Percentiles rank a stretch among this genome's conserved stretches.
phyloP scores from a whole-genome alignment of 1,140 invertebrate genomes.

The Drosophila nebulosa region DNA sequence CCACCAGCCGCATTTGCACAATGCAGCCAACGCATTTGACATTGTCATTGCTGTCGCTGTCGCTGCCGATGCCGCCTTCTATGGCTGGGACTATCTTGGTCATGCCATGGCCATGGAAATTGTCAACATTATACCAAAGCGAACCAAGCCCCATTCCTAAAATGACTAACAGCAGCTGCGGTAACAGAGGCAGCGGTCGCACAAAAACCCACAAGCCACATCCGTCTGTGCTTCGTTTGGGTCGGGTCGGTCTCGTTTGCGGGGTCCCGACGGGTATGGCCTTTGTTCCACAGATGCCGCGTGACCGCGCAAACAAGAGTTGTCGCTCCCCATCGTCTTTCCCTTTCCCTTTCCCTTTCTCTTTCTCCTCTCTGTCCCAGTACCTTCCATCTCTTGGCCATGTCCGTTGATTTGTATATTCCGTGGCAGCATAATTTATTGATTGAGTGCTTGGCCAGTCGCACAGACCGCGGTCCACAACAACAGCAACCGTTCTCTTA shows the following conservation, averaged over 20 bases:
- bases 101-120: slow-evolving; percentile 41
- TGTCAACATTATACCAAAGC: slow-evolving; percentile 35
- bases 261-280: slow-evolving; percentile 27
- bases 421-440: slow-evolving; percentile 77
- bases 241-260: slow-evolving; percentile 12
- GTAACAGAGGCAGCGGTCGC: slow-evolving; percentile 32
- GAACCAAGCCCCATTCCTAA: slow-evolving; percentile 27
- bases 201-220: slow-evolving; percentile 72
- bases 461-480: slow-evolving; percentile 15
- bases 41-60: slow-evolving; percentile 44
- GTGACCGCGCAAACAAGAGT: slow-evolving; percentile 67
- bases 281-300: slow-evolving; percentile 71
- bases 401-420: slow-evolving; percentile 73
- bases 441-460: slow-evolving; percentile 70
- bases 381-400: background rate
- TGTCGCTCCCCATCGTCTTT: background rate
- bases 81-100: slow-evolving; percentile 39
- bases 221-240: slow-evolving; percentile 64
- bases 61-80: background rate
- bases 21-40: slow-evolving; percentile 64
- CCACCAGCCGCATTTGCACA: slow-evolving; percentile 49
- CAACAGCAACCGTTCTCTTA: background rate
- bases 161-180: slow-evolving; percentile 69
- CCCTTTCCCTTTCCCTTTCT: background rate
- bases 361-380: too few relatives aligned